These are phyloP conservation scores for Galbula dea DNA, from an alignment of 2,113 vertebrate genomes.

Conservation along the genomic window DNA sequence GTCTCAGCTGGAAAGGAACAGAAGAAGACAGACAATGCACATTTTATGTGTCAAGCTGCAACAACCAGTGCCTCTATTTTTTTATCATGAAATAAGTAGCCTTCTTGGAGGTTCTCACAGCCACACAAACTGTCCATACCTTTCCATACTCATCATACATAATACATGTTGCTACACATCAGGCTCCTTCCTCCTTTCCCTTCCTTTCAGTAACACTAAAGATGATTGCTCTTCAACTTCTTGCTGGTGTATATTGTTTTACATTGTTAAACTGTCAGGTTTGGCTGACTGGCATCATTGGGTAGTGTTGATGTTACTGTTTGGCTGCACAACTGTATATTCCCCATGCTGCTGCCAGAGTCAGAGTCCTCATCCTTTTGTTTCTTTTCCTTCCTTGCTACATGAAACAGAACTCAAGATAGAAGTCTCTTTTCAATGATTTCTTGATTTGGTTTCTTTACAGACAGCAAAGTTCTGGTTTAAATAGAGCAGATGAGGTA, in stretches of 20 bases:
- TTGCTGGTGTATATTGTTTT: constrained; percentile 55
- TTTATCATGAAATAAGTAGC: constrained; percentile 35
- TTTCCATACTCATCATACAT: constrained; percentile 55
- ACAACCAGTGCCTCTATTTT: constrained; percentile 68
- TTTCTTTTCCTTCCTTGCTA: neutral
- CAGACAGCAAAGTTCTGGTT: constrained; percentile 71
- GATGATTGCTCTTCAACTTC: constrained; percentile 58
- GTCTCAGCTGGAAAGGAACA: neutral
- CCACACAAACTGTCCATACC: constrained; percentile 12
- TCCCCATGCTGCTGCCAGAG: constrained; percentile 49
- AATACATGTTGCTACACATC: neutral
- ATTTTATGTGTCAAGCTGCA: constrained; percentile 53
- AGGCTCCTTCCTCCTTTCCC: constrained; percentile 26
- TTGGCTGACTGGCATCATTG: constrained; percentile 59
- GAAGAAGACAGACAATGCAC: neutral
- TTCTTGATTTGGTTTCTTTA: constrained; percentile 62
- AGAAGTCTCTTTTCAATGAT: constrained; percentile 23
- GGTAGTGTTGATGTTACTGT: constrained; percentile 19
- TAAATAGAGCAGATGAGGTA: constrained; percentile 67
- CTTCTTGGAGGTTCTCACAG: constrained; percentile 53
- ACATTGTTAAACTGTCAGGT: constrained; percentile 48
- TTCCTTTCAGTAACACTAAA: constrained; percentile 63
- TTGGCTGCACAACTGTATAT: constrained; percentile 42
- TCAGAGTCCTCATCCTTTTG: constrained; percentile 25
- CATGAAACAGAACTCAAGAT: neutral